phyloP scores from a whole-genome alignment of 2,797 vertebrate species.

The Sphenopsis melanotis region DNA sequence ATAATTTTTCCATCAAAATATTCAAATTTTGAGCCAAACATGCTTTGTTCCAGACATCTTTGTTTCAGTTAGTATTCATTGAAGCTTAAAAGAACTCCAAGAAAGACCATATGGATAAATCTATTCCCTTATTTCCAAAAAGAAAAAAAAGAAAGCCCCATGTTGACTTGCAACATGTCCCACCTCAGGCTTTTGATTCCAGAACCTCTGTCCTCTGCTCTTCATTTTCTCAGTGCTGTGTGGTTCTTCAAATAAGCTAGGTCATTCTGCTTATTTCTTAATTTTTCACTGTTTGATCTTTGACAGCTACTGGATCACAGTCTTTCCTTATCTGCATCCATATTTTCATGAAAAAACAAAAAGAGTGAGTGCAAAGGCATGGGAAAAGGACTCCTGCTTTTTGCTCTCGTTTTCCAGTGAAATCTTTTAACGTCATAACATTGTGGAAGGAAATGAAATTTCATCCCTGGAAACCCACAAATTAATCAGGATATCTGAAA shows the following conservation, averaged over 20 bases:
- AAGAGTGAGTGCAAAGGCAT: neutral
- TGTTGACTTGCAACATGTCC: neutral
- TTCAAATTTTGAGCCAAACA: neutral
- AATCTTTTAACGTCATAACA: fast-evolving
- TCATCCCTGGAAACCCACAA: neutral
- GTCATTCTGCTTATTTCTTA: neutral
- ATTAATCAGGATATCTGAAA: neutral
- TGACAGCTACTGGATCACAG: neutral
- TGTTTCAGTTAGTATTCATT: neutral
- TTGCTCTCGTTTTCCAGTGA: neutral
- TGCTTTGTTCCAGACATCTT: neutral
- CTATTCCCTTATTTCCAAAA: neutral
- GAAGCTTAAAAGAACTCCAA: neutral
- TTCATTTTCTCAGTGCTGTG: neutral
- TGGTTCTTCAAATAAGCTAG: neutral
- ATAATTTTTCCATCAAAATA: neutral
- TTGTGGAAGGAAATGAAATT: neutral
- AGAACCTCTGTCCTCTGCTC: neutral
- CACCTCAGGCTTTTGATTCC: neutral
- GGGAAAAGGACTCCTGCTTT: neutral
- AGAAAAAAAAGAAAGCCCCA: neutral
- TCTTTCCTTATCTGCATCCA: neutral
- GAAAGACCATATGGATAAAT: neutral
- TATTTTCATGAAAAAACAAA: neutral
- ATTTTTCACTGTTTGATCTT: neutral